Evolutionary conservation across 2,797 vertebrate genomes (phyloP).

Genomic region (Bufotes viridis): DNA sequence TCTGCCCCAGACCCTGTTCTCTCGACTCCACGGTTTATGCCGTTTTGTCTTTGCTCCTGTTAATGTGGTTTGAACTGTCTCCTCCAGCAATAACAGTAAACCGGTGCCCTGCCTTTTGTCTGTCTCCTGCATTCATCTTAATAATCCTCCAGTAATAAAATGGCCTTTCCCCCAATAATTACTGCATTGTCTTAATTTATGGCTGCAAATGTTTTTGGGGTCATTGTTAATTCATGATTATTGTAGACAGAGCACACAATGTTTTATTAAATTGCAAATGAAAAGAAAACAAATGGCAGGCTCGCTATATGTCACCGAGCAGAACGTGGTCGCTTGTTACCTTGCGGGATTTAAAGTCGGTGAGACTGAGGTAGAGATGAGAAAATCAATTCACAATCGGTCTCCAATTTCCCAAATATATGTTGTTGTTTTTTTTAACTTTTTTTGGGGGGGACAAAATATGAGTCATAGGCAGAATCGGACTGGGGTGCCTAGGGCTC

Average conservation of each 20-base stretch:
- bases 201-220: conserved; percentile 76
- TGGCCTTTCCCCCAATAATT: conserved; percentile 73
- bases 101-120: conserved; percentile 77
- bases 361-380: background rate
- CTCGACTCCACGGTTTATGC: conserved; percentile 73
- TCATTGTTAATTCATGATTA: conserved; percentile 65
- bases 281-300: conserved; percentile 54
- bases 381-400: background rate
- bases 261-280: conserved; percentile 54
- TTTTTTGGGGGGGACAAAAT: no score
- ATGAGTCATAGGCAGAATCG: no score
- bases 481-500: no score
- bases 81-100: conserved; percentile 74
- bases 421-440: no score
- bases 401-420: no score
- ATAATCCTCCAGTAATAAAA: conserved; percentile 76
- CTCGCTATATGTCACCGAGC: background rate
- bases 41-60: conserved; percentile 73
- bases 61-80: conserved; percentile 74
- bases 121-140: conserved; percentile 76
- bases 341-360: background rate
- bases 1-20: conserved; percentile 62
- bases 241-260: conserved; percentile 22
- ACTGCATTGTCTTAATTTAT: conserved; percentile 73
- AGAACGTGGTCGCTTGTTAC: conserved; percentile 14